These are phyloP conservation scores for Tethya wilhelma DNA, from an alignment of 37 sponge, comb jelly and placozoan genomes.

Conservation along the genomic window DNA sequence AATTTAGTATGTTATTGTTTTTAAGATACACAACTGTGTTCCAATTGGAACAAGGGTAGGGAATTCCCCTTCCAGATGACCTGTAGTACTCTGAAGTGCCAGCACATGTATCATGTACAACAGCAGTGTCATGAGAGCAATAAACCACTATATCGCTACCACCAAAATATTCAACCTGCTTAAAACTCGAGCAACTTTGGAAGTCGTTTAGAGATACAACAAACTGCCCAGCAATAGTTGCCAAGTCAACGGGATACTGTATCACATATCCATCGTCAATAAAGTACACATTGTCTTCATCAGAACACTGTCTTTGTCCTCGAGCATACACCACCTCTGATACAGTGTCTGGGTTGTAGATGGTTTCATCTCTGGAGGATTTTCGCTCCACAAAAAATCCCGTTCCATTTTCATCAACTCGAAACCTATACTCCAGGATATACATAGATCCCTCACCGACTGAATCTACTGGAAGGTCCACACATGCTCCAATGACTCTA, in stretches of 20 bases:
- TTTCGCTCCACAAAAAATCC: neutral
- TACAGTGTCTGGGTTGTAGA: slow-evolving; percentile 1
- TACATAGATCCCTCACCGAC: neutral
- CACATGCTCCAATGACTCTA: slow-evolving; percentile 4
- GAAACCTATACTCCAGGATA: neutral
- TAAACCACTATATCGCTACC: neutral
- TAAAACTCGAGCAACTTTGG: neutral
- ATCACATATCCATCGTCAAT: neutral
- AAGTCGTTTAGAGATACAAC: neutral
- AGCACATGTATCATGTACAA: neutral
- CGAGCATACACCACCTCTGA: slow-evolving; percentile 2
- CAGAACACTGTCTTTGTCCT: neutral
- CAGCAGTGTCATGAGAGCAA: neutral
- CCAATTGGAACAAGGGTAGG: slow-evolving; percentile 13
- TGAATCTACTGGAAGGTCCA: neutral
- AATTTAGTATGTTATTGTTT: too few relatives aligned
- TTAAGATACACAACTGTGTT: neutral
- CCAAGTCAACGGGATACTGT: neutral
- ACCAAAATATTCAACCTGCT: neutral
- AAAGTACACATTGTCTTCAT: neutral
- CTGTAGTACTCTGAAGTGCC: too few relatives aligned
- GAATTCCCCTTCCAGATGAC: neutral
- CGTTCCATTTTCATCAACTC: neutral
- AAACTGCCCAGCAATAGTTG: neutral
- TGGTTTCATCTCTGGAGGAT: neutral